Evolutionary conservation across 2,797 vertebrate genomes (phyloP), one percentile per base, ranked within the genome.

Genomic region (Oryzias sinensis): DNA sequence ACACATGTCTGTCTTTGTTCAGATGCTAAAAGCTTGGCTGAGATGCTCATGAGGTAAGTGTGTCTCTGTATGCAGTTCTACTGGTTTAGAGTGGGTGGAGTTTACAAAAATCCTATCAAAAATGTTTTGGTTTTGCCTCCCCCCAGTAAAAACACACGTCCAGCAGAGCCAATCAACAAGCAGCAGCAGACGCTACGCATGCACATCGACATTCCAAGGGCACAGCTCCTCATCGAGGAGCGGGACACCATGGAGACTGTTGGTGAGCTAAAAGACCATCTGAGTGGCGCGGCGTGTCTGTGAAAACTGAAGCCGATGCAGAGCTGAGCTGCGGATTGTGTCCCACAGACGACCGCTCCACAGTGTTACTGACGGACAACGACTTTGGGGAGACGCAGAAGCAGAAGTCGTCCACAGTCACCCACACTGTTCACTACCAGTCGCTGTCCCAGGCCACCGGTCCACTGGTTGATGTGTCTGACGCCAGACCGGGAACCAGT

Each of bases 41-140:
- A 99, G 90, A 99, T 98, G 96, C 93, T 99, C 33, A 98, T 99
- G 96, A 99, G 97, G 97, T 99, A 92, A 93, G 89, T 50, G n/a
- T 14, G n/a, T 14, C 50, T 4, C 11, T 27, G 5, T 27, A 22
- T 0, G 20, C 20, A 11, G 33, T 9, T 8, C 3, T 33, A 11
- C 33, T 9, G 0, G 33, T 33, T 3, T 33, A 33, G 33, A 3
- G 3, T 33, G 33, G 33, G 9, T 3, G 9, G 33, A 33, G 33
- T 33, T 33, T 33, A 9, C 11, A 8, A 11, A 33, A 33, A 11
- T 33, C 33, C 33, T 33, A 8, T n/a, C 5, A 5, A 4, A 33
- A 0, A 33, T 40, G 1, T 22, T 53, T 75, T 8, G 76, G 56
- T 49, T 72, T 78, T 80, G 2, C 33, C 33, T 9, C 33, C 33